Evolutionary conservation across 2,888 invertebrate species (phyloP).

Genomic region (Hypolimnas misippus): DNA sequence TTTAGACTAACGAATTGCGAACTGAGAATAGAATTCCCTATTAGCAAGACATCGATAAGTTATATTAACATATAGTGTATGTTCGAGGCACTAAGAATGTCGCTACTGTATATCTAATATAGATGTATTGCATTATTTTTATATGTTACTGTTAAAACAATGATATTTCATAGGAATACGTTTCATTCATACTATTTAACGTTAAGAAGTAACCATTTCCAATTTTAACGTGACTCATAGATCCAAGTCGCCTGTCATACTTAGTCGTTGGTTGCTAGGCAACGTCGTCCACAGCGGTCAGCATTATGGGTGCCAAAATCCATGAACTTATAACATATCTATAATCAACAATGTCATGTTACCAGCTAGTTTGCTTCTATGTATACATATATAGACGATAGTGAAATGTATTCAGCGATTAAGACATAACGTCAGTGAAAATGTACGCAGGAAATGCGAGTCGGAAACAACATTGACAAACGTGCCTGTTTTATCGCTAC

Average conservation of each 20-base stretch:
- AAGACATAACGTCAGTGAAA: slow-evolving; percentile 16
- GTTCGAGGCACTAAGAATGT: neutral
- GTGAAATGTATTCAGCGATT: slow-evolving; percentile 9
- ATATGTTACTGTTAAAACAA: no score
- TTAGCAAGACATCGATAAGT: slow-evolving; percentile 8
- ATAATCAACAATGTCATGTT: no score
- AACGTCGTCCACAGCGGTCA: no score
- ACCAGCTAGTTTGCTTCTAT: neutral
- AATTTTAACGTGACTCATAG: no score
- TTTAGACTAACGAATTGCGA: neutral
- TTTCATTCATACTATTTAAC: no score
- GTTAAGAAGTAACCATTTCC: no score
- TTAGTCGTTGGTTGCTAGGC: no score
- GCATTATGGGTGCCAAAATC: no score
- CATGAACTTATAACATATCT: no score
- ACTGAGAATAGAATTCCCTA: neutral
- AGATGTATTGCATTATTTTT: no score
- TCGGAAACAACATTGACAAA: slow-evolving; percentile 26
- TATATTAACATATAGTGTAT: slow-evolving; percentile 3
- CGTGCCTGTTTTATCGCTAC: slow-evolving; percentile 25
- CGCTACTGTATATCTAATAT: neutral
- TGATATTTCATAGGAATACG: no score
- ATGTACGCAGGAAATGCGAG: slow-evolving; percentile 28
- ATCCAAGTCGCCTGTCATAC: no score
- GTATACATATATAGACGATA: neutral